phyloP scores from a whole-genome alignment of 1,140 invertebrate genomes.

The Sweltsa coloradensis region DNA sequence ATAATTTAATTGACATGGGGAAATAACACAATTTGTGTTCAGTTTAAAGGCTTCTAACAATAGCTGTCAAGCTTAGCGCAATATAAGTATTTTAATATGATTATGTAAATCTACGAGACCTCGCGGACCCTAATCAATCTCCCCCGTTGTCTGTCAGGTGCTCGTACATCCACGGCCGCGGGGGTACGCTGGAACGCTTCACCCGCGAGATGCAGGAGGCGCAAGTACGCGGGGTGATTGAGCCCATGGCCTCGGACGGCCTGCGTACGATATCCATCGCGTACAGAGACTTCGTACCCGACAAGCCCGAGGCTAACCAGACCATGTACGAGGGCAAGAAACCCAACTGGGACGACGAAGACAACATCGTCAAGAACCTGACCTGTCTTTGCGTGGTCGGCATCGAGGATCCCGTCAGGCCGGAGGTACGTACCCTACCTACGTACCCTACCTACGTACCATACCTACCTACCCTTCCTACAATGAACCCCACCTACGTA shows the following conservation, averaged over 20 bases:
- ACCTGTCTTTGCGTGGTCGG: slow-evolving; percentile 47
- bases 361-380: slow-evolving; percentile 33
- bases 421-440: slow-evolving; percentile 34
- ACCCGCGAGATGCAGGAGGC: slow-evolving; percentile 31
- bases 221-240: slow-evolving; percentile 42
- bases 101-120: too few relatives aligned
- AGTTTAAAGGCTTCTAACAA: too few relatives aligned
- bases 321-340: slow-evolving; percentile 23
- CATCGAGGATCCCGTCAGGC: slow-evolving; percentile 54
- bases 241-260: slow-evolving; percentile 50
- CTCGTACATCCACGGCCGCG: slow-evolving; percentile 34
- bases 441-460: too few relatives aligned
- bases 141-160: slow-evolving; percentile 31
- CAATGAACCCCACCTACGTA: too few relatives aligned
- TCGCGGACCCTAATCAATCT: too few relatives aligned
- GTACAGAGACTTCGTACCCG: slow-evolving; percentile 38
- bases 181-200: slow-evolving; percentile 35
- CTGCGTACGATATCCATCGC: slow-evolving; percentile 47
- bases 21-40: too few relatives aligned
- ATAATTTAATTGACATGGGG: too few relatives aligned
- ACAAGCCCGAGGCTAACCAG: slow-evolving; percentile 19
- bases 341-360: slow-evolving; percentile 50
- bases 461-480: too few relatives aligned
- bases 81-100: too few relatives aligned
- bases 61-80: too few relatives aligned